Base-by-base conservation (phyloP, 2,113 vertebrate genomes). In the Tachysurus fulvidraco region DNA sequence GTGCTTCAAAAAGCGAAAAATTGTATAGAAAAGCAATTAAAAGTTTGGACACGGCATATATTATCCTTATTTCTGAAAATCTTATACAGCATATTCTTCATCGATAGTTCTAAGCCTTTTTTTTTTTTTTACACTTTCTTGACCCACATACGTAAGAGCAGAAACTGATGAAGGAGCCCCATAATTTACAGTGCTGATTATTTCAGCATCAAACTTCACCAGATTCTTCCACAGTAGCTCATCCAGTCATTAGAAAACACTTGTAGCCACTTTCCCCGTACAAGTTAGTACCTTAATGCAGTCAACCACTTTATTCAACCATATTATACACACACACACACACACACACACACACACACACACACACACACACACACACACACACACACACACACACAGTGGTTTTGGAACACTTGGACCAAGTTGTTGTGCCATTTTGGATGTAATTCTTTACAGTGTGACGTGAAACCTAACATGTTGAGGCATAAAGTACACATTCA, bases 51-150 rank as follows among this genome's bases (percentile, higher is more conserved):
- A 90, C 78, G 86, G 92, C 91, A 94, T 94, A 95, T 95, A 95
- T 95, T 94, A 94, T 81, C 81, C 55, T 84, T 59, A 85, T 92
- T 91, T 88, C 62, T 84, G 93, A 93, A 93, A 88, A 91, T 93
- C 93, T 93, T 88, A 92, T 91, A 91, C 92, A 93, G 54, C 74
- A 89, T 87, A 79, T 93, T 89, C 91, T 90, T 92, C 74, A 87
- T 89, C 86, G 60, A 86, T 57, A 90, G 85, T 85, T 60, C 80
- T 19, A 14, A 79, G 55, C 85, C 62, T 65, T 65, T n/a, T n/a
- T n/a, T n/a, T 65, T 88, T 81, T 90, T 86, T 85, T 83, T 36
- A 89, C 88, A 92, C 91, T 90, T 94, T 86, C 91, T 88, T 84
- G 57, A 86, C 23, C 83, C 57, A 41, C 36, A 21, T 62, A 41